These are phyloP conservation scores for Parapristionchus giblindavisi DNA, from an alignment of 2,888 invertebrate species.

Conservation along the genomic window DNA sequence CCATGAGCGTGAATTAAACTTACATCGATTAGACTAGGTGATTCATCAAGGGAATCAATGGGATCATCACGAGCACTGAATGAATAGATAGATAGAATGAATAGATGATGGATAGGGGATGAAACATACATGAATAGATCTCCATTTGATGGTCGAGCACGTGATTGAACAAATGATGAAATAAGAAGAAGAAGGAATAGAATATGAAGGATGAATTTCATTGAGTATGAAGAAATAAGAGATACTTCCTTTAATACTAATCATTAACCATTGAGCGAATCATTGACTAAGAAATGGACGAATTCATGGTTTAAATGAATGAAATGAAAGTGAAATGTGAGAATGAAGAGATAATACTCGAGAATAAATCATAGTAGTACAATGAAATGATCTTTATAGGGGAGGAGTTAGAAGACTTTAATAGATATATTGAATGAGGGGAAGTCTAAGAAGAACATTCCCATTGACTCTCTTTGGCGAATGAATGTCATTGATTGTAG, in stretches of 20 bases:
- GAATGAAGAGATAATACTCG: too few species aligned
- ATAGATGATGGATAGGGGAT: neutral
- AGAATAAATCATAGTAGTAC: too few species aligned
- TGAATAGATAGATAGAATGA: neutral
- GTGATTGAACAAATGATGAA: neutral
- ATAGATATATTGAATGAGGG: too few species aligned
- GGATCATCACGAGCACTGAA: neutral
- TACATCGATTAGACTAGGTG: neutral
- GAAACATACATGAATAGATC: constrained; percentile 13
- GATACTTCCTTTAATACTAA: neutral
- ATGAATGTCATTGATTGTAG: too few species aligned
- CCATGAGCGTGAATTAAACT: neutral
- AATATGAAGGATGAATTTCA: too few species aligned
- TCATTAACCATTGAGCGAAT: neutral
- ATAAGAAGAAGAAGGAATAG: too few species aligned
- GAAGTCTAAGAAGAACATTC: too few species aligned
- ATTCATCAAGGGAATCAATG: neutral
- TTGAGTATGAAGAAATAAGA: too few species aligned
- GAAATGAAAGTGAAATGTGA: neutral
- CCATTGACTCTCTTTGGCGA: too few species aligned
- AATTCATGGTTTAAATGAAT: neutral
- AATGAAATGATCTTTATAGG: too few species aligned
- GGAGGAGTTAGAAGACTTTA: too few species aligned
- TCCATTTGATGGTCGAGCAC: neutral
- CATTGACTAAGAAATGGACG: neutral